Conservation (phyloP, 1,140 invertebrate genomes). For the Papilio polyxenes region DNA sequence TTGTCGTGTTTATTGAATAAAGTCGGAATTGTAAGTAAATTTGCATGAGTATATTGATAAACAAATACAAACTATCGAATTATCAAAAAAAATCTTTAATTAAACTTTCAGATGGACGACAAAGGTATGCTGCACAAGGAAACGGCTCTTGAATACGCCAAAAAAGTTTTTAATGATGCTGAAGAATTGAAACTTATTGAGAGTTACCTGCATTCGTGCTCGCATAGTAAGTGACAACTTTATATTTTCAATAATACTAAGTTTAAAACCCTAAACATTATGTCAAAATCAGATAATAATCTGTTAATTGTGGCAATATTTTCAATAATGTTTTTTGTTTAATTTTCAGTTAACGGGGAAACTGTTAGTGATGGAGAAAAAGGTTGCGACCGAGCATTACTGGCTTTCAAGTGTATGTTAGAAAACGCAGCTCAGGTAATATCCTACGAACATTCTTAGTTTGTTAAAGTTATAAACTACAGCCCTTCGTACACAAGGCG, state of each 20-base stretch:
- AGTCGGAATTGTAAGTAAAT: constrained; percentile 64
- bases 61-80: background rate
- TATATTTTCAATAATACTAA: background rate
- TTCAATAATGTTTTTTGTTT: background rate
- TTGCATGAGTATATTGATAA: constrained; percentile 5
- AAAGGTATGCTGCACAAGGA: constrained; percentile 65
- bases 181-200: constrained; percentile 67
- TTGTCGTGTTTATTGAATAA: constrained; percentile 66
- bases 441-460: background rate
- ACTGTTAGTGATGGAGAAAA: constrained; percentile 60
- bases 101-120: constrained; percentile 60
- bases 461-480: too few relatives aligned
- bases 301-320: too few relatives aligned
- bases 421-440: constrained; percentile 68
- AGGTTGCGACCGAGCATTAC: constrained; percentile 62
- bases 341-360: constrained; percentile 63
- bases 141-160: constrained; percentile 59
- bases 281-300: too few relatives aligned
- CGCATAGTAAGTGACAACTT: constrained; percentile 52
- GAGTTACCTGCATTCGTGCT: constrained; percentile 66
- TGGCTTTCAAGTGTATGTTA: constrained; percentile 63
- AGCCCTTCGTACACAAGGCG: too few relatives aligned
- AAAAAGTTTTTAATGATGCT: constrained; percentile 58
- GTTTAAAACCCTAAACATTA: background rate
- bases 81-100: background rate